A percentile compares a stretch with the other conserved stretches of the same genome.
Conservation (phyloP, 2,888 invertebrate species). For the Lathronympha strigana region DNA sequence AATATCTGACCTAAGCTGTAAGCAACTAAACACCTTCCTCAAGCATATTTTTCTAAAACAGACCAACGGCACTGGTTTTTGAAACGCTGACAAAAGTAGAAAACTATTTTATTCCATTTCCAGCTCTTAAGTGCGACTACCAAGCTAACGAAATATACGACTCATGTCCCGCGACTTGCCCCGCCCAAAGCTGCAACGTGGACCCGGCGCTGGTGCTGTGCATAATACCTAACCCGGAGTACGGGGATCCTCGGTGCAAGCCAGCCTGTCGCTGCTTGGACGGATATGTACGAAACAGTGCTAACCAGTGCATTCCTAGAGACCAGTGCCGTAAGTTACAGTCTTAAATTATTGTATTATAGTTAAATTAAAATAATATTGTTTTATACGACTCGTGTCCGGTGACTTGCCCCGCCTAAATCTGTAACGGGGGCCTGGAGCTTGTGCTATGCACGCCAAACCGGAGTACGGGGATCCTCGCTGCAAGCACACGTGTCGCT, state of each 20-base stretch:
- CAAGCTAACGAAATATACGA: slow-evolving; percentile 5
- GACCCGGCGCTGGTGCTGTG: slow-evolving; percentile 6
- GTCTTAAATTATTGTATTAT: too few species aligned
- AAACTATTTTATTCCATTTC: neutral
- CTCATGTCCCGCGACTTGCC: neutral
- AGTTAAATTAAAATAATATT: too few species aligned
- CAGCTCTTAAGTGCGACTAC: neutral
- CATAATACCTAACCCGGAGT: neutral
- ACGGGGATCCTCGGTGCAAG: neutral
- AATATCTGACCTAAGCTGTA: too few species aligned
- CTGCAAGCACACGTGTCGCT: too few species aligned
- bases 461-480: too few species aligned
- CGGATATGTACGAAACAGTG: neutral
- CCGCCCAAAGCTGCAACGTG: neutral
- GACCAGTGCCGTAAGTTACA: slow-evolving; percentile 8
- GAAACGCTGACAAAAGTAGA: too few species aligned
- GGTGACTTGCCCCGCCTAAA: too few species aligned
- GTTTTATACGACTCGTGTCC: too few species aligned
- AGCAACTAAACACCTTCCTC: too few species aligned
- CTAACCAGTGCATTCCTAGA: neutral
- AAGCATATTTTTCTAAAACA: neutral
- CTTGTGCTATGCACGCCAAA: too few species aligned
- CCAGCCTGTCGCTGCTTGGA: neutral
- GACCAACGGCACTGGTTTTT: too few species aligned
- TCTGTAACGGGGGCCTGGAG: too few species aligned